Percentiles rank a stretch among this genome's conserved stretches.
Conservation (phyloP, 1,140 invertebrate genomes). For the Rhyzopertha dominica region DNA sequence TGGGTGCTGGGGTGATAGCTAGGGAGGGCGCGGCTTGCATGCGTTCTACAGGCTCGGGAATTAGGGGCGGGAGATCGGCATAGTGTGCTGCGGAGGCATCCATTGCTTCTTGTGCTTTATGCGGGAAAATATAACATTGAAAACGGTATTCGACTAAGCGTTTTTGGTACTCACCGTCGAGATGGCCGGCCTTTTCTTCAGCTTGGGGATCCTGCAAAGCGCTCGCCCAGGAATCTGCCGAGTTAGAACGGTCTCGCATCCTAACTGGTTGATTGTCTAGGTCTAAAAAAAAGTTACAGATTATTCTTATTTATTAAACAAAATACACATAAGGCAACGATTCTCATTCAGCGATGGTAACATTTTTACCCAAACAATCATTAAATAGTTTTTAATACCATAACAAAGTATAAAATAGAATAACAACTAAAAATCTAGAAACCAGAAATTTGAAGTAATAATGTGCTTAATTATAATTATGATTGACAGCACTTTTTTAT, state of each 20-base stretch:
- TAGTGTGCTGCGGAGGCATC: slow-evolving; percentile 11
- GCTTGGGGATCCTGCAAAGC: slow-evolving; percentile 18
- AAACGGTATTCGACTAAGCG: slow-evolving; percentile 23
- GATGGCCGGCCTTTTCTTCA: slow-evolving; percentile 18
- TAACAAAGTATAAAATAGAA: too few species aligned
- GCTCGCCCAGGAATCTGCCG: slow-evolving; percentile 53
- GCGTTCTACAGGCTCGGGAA: slow-evolving; percentile 37
- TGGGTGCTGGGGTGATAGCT: slow-evolving; percentile 30
- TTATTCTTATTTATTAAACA: too few species aligned
- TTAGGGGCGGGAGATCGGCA: slow-evolving; percentile 30
- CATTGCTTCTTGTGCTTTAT: slow-evolving; percentile 23
- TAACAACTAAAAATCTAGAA: too few species aligned
- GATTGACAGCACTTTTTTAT: too few species aligned
- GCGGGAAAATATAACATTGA: slow-evolving; percentile 13
- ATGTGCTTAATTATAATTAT: too few species aligned
- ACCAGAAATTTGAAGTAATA: too few species aligned
- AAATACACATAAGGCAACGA: too few species aligned
- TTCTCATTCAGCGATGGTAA: too few species aligned
- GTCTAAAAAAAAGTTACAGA: too few species aligned
- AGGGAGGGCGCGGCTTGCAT: slow-evolving; percentile 29
- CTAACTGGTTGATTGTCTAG: slow-evolving; percentile 22
- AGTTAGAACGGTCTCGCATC: slow-evolving; percentile 51
- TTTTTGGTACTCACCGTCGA: too few species aligned
- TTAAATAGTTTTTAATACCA: too few species aligned
- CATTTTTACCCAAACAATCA: too few species aligned